Conservation (phyloP, 2,113 vertebrate genomes). For the Dermatemys mawii region DNA sequence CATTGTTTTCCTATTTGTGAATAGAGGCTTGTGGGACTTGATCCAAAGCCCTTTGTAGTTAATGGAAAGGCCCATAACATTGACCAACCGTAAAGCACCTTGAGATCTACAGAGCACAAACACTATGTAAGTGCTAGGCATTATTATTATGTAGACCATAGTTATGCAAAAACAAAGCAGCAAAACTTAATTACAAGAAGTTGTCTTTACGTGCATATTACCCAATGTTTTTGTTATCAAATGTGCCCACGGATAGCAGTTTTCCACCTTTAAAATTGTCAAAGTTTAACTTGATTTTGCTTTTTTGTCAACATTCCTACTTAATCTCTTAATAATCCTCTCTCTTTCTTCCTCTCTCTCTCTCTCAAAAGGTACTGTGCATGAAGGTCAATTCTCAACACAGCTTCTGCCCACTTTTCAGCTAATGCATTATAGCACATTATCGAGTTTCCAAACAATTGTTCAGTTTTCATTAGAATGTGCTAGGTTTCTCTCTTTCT, state of each 20-base stretch:
- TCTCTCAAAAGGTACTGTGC: conserved; percentile 50
- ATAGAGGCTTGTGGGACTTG: neutral
- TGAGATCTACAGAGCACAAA: conserved; percentile 53
- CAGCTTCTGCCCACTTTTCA: conserved; percentile 64
- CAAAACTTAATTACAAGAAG: conserved; percentile 49
- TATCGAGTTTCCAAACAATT: conserved; percentile 79
- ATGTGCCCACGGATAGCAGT: conserved; percentile 6
- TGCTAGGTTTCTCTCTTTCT: conserved; percentile 69
- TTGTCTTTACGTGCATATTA: conserved; percentile 15
- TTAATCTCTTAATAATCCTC: conserved; percentile 16
- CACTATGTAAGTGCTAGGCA: conserved; percentile 52
- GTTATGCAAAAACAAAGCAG: conserved; percentile 38
- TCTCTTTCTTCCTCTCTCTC: conserved; percentile 56
- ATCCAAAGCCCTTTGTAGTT: conserved; percentile 49
- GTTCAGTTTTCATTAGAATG: conserved; percentile 73
- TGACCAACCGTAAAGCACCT: conserved; percentile 41
- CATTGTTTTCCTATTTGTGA: neutral
- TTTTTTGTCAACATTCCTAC: conserved; percentile 48
- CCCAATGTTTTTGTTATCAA: conserved; percentile 26
- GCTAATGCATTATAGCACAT: conserved; percentile 69
- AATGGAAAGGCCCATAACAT: conserved; percentile 4
- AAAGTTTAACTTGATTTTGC: neutral
- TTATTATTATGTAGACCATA: conserved; percentile 24
- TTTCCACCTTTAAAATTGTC: conserved; percentile 14
- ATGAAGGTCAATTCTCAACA: conserved; percentile 64